Evolutionary conservation across 1,140 invertebrate genomes (phyloP).

Genomic region (Leptinotarsa defecta): DNA sequence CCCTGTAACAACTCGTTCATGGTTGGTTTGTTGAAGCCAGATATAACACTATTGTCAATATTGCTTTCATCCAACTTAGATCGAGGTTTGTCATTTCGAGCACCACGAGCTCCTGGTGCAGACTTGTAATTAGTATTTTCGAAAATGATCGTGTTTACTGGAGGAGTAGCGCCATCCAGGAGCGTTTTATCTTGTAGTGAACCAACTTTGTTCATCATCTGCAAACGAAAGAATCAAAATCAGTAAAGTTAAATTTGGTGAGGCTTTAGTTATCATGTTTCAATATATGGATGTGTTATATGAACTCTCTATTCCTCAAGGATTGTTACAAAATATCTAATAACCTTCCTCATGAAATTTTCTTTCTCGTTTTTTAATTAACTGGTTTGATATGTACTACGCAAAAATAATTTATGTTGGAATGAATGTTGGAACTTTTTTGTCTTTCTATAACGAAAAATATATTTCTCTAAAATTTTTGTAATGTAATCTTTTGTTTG

Average conservation of each 20-base stretch:
- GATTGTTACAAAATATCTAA: no score
- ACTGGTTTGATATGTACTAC: no score
- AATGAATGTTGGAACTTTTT: no score
- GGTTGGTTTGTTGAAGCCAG: slow-evolving; percentile 67
- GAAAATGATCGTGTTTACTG: slow-evolving; percentile 88
- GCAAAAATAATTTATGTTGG: no score
- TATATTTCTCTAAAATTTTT: no score
- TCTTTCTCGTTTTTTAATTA: no score
- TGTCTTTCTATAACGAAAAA: no score
- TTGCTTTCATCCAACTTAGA: slow-evolving; percentile 47
- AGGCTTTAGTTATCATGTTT: no score
- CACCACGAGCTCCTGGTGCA: slow-evolving; percentile 58
- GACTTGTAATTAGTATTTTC: slow-evolving; percentile 90
- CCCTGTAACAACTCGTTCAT: slow-evolving; percentile 58
- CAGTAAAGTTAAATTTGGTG: slow-evolving; percentile 3
- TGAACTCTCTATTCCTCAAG: no score
- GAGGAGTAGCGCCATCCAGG: slow-evolving; percentile 74
- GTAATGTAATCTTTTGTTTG: no score
- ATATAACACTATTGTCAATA: slow-evolving; percentile 38
- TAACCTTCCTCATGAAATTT: no score
- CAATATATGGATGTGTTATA: neutral
- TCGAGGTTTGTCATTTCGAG: slow-evolving; percentile 46
- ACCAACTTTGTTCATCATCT: slow-evolving; percentile 49
- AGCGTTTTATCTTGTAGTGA: slow-evolving; percentile 63
- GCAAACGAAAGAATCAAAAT: neutral